phyloP scores from a whole-genome alignment of 1,140 invertebrate species.

The Dermatophagoides farinae region DNA sequence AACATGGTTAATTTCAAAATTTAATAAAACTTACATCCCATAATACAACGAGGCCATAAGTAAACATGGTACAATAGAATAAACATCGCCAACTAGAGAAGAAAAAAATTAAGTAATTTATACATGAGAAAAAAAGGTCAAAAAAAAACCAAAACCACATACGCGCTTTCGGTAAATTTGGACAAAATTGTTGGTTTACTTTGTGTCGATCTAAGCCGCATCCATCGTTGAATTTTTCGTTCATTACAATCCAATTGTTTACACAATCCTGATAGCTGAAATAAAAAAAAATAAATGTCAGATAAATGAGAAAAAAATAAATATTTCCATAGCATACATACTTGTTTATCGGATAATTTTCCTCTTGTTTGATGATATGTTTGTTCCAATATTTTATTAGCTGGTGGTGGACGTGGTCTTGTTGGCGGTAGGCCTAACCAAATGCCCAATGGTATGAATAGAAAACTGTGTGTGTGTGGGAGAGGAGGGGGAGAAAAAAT shows the following conservation, averaged over 20 bases:
- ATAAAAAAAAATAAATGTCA: conserved; percentile 11
- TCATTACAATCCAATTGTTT: conserved; percentile 72
- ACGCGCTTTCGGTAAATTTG: conserved; percentile 76
- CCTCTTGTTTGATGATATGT: conserved; percentile 15
- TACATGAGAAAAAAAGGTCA: conserved; percentile 11
- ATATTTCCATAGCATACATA: conserved; percentile 1
- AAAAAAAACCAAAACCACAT: conserved; percentile 18
- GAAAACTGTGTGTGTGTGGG: conserved; percentile 11
- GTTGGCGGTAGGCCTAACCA: conserved; percentile 1
- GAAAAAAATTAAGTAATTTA: conserved; percentile 17
- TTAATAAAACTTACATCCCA: conserved; percentile 50
- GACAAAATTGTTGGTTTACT: conserved; percentile 65
- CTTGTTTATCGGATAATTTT: conserved; percentile 18
- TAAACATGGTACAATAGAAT: conserved; percentile 64
- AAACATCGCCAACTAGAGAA: conserved; percentile 53
- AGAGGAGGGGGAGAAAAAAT: conserved; percentile 14
- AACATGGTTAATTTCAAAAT: too few species aligned
- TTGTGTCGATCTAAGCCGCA: conserved; percentile 51
- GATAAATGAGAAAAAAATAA: conserved; percentile 7
- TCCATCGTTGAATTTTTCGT: conserved; percentile 71
- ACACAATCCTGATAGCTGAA: conserved; percentile 41
- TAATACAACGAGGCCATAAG: conserved; percentile 55
- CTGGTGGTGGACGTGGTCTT: neutral
- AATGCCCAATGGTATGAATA: conserved; percentile 10
- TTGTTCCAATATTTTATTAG: neutral